Base-by-base conservation (phyloP, 2,888 invertebrate genomes). In the Cantharis rustica region DNA sequence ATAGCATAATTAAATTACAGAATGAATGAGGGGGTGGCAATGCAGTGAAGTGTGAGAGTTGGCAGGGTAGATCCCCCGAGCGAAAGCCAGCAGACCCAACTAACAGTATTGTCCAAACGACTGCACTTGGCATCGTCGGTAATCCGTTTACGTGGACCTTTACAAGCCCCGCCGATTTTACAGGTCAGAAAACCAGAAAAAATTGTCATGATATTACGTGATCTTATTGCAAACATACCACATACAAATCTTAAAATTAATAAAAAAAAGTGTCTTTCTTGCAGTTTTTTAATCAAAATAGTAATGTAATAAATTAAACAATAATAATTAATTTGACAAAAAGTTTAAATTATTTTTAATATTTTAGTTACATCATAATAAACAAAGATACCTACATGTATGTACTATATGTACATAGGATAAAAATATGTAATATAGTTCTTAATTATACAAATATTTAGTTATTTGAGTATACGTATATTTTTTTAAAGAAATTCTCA, bases 41-140 rank as follows among this genome's bases (percentile, higher is more conserved):
- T 82, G 84, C 85, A 85, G 81, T 85, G 84, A 84, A 86, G 86
- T 81, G 84, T 86, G 85, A 84, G 84, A 84, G 83, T 78, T 79
- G 81, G 82, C 83, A 81, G 83, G 81, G 82, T 77, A 79, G 81
- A 79, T 81, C 82, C 84, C 77, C 73, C 74, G 72, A 75, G 71
- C 62, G 64, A 66, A 66, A 66, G 72, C 72, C 72, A 75, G 76
- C 80, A 82, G 80, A 80, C 81, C 82, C 78, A 76, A 79, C 84
- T 87, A 87, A 87, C 85, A 84, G 85, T 82, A 87, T 87, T 87
- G 86, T 87, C 85, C 86, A 83, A 87, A 82, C 86, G 86, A 86
- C 81, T 85, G 87, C 85, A 85, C 85, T 83, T 84, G 84, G 84
- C 84, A 84, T 84, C 83, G 85, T 78, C 83, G 82, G 84, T 87